These are phyloP conservation scores for Calliopsis andreniformis DNA, from an alignment of 1,140 invertebrate species.

Conservation along the genomic window DNA sequence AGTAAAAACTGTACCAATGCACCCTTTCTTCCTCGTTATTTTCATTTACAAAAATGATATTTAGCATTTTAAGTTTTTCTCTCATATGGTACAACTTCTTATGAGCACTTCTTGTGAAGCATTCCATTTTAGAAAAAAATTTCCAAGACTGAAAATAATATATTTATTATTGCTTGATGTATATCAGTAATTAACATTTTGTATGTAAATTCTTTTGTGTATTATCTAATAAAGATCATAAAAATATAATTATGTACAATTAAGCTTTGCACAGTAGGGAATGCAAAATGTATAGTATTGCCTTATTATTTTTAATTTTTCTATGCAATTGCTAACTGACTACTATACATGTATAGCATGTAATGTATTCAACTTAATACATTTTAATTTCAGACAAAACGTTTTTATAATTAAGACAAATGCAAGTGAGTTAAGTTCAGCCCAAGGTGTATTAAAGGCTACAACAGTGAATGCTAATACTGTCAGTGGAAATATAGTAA, in stretches of 20 bases:
- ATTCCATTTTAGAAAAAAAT: background rate
- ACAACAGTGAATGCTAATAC: conserved; percentile 68
- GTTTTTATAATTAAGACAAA: conserved; percentile 78
- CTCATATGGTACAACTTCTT: too few species aligned
- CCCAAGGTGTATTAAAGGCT: conserved; percentile 67
- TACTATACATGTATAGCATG: background rate
- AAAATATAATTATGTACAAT: background rate
- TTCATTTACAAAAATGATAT: conserved; percentile 24
- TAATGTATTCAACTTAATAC: conserved; percentile 3
- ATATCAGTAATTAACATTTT: background rate
- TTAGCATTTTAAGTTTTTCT: background rate
- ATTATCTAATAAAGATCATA: background rate
- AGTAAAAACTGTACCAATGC: conserved; percentile 49
- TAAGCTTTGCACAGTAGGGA: background rate
- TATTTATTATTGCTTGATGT: background rate
- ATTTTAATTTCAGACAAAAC: conserved; percentile 74
- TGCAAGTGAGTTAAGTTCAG: conserved; percentile 66
- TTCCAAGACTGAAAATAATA: too few species aligned
- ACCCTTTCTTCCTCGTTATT: conserved; percentile 39
- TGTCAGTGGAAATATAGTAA: conserved; percentile 68
- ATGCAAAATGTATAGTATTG: background rate
- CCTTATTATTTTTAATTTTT: background rate
- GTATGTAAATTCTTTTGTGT: background rate
- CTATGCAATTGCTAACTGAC: too few species aligned
- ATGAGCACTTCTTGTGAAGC: too few species aligned